A percentile compares a stretch with the other conserved stretches of the same genome.
Evolutionary conservation across 2,797 vertebrate genomes (phyloP).

Genomic region (Gephyroberyx darwinii): DNA sequence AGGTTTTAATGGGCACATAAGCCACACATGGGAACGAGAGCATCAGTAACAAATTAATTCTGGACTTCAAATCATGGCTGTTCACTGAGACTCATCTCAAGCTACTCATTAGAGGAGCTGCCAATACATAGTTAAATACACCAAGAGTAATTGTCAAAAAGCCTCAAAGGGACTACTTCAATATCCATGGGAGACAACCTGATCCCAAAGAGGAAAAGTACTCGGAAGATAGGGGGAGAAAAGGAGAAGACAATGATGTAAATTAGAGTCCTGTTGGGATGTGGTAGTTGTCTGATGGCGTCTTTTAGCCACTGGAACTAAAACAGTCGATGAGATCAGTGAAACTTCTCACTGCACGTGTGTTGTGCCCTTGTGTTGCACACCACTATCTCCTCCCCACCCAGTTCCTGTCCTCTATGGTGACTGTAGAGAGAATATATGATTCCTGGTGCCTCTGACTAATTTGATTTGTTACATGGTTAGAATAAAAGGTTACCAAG

Average conservation of each 20-base stretch:
- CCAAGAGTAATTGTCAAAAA: background rate
- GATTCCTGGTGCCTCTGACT: background rate
- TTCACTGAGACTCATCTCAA: background rate
- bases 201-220: background rate
- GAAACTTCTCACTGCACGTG: background rate
- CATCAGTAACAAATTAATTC: slow-evolving; percentile 32
- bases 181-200: background rate
- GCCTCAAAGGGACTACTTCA: background rate
- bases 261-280: background rate
- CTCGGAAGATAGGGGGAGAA: background rate
- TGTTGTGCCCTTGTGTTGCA: background rate
- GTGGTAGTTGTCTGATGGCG: background rate
- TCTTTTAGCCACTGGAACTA: background rate
- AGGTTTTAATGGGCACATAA: slow-evolving; percentile 1
- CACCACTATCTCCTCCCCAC: too few species aligned
- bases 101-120: slow-evolving; percentile 12
- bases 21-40: slow-evolving; percentile 6
- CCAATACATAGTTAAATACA: background rate
- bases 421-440: background rate
- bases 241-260: background rate
- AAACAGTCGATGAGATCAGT: background rate
- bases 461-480: background rate
- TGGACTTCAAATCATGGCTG: slow-evolving; percentile 8
- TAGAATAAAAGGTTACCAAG: too few species aligned
- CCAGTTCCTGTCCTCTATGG: background rate